A percentile compares a stretch with the other conserved stretches of the same genome.
These are phyloP conservation scores for Platichthys flesus DNA, from an alignment of 2,113 vertebrate species.

Conservation along the genomic window DNA sequence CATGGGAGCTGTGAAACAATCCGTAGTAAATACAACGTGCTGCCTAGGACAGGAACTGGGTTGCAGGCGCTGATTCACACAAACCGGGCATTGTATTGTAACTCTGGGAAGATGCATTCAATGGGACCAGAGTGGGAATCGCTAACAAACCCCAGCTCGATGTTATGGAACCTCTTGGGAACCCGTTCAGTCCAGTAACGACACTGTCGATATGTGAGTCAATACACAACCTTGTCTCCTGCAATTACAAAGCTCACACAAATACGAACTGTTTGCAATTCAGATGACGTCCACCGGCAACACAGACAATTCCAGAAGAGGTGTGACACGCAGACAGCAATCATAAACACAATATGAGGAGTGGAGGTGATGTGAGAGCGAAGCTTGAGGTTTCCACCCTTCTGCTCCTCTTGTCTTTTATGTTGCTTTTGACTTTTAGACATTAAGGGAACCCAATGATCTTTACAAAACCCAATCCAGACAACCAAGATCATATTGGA, in stretches of 20 bases:
- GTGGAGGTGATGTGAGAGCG: background rate
- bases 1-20: constrained; percentile 16
- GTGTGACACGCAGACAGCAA: constrained; percentile 20
- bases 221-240: background rate
- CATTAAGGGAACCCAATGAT: background rate
- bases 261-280: background rate
- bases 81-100: constrained; percentile 27
- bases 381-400: background rate
- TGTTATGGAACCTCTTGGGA: background rate
- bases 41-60: constrained; percentile 14
- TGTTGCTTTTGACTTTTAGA: background rate
- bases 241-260: background rate
- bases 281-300: background rate
- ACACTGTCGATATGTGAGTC: constrained; percentile 15
- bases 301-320: background rate
- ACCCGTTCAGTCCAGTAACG: background rate
- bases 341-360: background rate
- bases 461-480: background rate
- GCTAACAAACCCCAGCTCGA: constrained; percentile 21
- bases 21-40: constrained; percentile 22
- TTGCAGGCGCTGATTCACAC: constrained; percentile 23
- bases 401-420: background rate
- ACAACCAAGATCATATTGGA: background rate
- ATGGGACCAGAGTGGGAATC: constrained; percentile 39
- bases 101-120: constrained; percentile 18